Conservation (phyloP, 2,113 vertebrate species). For the Podocnemis expansa region DNA sequence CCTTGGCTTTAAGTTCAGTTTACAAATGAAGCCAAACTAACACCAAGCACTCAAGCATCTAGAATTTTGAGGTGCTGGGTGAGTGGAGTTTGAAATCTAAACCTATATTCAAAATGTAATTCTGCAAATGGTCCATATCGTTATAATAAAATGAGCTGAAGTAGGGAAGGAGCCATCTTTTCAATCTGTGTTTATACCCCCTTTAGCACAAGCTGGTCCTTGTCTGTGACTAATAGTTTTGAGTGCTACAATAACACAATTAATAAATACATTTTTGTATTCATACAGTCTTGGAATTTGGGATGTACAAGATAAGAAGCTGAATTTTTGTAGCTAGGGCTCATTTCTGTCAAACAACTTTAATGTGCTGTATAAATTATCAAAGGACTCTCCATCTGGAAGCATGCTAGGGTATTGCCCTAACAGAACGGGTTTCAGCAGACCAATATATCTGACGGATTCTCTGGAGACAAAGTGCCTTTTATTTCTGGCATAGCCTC, state of each 20-base stretch:
- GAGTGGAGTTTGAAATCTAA: not conserved
- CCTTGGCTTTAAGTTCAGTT: not conserved
- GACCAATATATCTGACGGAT: not conserved
- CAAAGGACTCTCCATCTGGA: not conserved
- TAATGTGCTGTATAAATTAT: not conserved
- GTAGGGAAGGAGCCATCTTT: not conserved
- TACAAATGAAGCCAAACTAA: not conserved
- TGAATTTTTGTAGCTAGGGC: not conserved
- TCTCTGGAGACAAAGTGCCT: accelerated
- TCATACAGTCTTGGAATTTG: not conserved
- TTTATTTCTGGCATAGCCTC: not conserved
- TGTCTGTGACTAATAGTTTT: not conserved
- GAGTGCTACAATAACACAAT: not conserved
- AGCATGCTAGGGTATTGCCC: accelerated
- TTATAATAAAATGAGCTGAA: not conserved
- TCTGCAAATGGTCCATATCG: not conserved
- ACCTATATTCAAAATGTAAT: not conserved
- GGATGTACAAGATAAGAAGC: not conserved
- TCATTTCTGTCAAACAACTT: not conserved
- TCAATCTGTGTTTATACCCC: not conserved
- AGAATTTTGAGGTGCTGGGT: not conserved
- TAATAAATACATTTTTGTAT: not conserved
- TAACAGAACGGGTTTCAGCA: accelerated
- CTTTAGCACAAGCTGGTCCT: no score
- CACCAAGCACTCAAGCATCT: not conserved